Evolutionary conservation across 2,113 vertebrate genomes (phyloP), one percentile per base, ranked within the genome.

Genomic region (Chinchilla lanigera): DNA sequence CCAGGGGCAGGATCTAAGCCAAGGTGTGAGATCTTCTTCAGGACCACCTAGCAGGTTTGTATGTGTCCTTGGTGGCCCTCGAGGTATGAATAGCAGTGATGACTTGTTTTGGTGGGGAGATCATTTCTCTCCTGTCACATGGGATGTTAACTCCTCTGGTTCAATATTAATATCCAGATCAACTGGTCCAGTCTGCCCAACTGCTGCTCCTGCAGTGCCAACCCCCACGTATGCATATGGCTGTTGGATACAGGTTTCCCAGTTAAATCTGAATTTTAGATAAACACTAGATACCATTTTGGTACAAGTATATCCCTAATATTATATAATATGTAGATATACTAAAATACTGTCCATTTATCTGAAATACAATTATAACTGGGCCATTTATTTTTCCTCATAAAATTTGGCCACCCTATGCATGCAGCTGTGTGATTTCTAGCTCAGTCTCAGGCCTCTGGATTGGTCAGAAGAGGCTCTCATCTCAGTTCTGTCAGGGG

Each of bases 261-360:
- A 73, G 38, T 58, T 67, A 73, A n/a, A 85, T 89, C 82, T 77
- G 24, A 84, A 94, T 94, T 92, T 94, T 61, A 89, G 26, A 56
- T 77, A 67, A 94, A 92, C 4, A 71, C 1, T 65, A 44, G 47
- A 60, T 90, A 52, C 24, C n/a, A 50, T 22, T 58, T 89, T 95
- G 13, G 14, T 63, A 44, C 71, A 60, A 84, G 44, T 81, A 44
- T 90, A 47, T 67, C 22, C 47, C 54, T 63, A 94, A 80, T 33
- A 91, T 95, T 54, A 9, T 56, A 77, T 30, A 38, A 14, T 73
- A 85, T 41, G 50, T 81, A 38, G 11, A 61, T 88, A 83, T 22
- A 61, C 14, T 86, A 41, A 96, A 91, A 30, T 83, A 35, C 35
- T 44, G 1, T 47, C 78, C 61, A 88, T 52, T 80, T 91, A 54